Conservation (phyloP, 2,888 invertebrate genomes). For the Myopa tessellatipennis region DNA sequence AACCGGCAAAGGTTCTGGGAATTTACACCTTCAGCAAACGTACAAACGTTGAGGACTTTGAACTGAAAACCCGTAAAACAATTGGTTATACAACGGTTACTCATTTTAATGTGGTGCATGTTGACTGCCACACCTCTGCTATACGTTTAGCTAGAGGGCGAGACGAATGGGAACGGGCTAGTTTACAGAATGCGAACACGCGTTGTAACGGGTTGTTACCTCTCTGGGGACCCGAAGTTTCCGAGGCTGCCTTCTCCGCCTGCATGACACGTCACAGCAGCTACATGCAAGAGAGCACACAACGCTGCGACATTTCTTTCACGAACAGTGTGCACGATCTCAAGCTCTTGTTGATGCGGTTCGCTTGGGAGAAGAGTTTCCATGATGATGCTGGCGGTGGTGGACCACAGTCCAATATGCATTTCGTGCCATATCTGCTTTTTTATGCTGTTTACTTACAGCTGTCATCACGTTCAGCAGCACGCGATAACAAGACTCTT, state of each 20-base stretch:
- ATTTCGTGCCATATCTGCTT: conserved; percentile 91
- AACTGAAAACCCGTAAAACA: conserved; percentile 88
- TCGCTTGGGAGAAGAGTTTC: conserved; percentile 94
- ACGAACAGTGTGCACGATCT: conserved; percentile 84
- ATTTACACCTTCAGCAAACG: conserved; percentile 98
- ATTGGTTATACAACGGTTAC: conserved; percentile 91
- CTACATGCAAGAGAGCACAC: conserved; percentile 74
- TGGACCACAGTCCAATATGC: conserved; percentile 97
- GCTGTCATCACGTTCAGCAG: conserved; percentile 84
- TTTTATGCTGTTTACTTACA: conserved; percentile 96
- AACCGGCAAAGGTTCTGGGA: conserved; percentile 92
- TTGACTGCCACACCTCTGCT: conserved; percentile 98
- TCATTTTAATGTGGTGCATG: conserved; percentile 98
- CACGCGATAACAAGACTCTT: conserved; percentile 83
- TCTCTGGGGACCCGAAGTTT: conserved; percentile 95
- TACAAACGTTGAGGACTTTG: conserved; percentile 92
- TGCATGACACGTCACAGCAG: conserved; percentile 93
- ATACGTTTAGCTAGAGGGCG: conserved; percentile 81
- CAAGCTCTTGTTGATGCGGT: conserved; percentile 87
- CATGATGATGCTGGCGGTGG: conserved; percentile 98
- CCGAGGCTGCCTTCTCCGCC: conserved; percentile 92
- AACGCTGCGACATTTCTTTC: conserved; percentile 67
- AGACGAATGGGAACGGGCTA: conserved; percentile 98
- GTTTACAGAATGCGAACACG: conserved; percentile 97
- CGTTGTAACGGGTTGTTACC: conserved; percentile 97